Evolutionary conservation across 2,888 invertebrate genomes (phyloP), one percentile per base, ranked within the genome.

Genomic region (Aspidiotus rigidus): DNA sequence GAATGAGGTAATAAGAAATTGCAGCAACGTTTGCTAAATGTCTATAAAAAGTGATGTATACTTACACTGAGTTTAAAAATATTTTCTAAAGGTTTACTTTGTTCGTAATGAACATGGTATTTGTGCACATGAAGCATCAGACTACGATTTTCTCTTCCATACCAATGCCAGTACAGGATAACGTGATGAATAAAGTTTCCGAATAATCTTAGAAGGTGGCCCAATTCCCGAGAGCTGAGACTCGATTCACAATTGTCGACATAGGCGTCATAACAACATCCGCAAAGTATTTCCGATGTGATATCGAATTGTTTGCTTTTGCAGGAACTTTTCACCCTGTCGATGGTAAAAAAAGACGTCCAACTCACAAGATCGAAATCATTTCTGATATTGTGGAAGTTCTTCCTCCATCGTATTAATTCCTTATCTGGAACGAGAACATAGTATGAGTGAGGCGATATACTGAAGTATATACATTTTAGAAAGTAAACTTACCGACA

Each of bases 131-230:
- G 59, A 13, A 13, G 17, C 10, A 59, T 13, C 7, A 59, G 39
- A 28, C 59, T 59, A 39, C 59, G 28, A 13, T 59, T 59, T 13
- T 28, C 13, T 28, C 59, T 59, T 16, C 59, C 59, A 39, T 59
- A 59, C 59, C 59, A 59, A 28, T 59, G 28, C 59, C 59, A 59
- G 13, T 28, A 59, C 2, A 59, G 13, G 39, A 59, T 59, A 10
- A 13, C 59, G 39, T 59, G 39, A 13, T 59, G 28, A 7, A 39
- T 28, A 7, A 11, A 59, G 10, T 16, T 7, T 59, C 59, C 59
- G 28, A 59, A 59, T 7, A 59, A 11, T 17, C 9, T 39, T 6
- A 13, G 59, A 39, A 59, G 8, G 13, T 39, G 16, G 9, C 39
- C 13, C 16, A 28, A 7, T 6, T 59, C 59, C 2, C 28, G 17